Evolutionary conservation across 1,140 invertebrate genomes (phyloP).

Genomic region (Epicauta chinensis): DNA sequence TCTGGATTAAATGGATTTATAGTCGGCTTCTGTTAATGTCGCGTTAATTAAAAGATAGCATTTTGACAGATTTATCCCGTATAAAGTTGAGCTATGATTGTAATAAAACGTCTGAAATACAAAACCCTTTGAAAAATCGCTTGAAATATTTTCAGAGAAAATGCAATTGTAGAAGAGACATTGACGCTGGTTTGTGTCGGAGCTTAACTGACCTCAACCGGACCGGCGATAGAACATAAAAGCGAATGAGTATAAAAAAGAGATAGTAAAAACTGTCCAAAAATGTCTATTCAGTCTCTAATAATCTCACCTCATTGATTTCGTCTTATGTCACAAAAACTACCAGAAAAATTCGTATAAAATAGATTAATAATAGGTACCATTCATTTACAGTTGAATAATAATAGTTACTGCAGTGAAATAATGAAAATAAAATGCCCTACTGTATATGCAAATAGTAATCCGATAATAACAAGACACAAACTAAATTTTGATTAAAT

Average conservation of each 20-base stretch:
- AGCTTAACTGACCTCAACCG: constrained; percentile 10
- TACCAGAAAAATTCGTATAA: neutral
- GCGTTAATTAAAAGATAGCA: constrained; percentile 14
- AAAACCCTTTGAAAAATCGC: constrained; percentile 12
- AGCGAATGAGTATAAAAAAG: constrained; percentile 2
- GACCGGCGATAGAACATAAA: constrained; percentile 5
- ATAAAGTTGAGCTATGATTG: constrained; percentile 9
- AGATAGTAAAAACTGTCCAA: constrained; percentile 6
- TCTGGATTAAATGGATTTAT: constrained; percentile 8
- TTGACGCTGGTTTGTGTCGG: neutral
- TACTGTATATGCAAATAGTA: constrained; percentile 3
- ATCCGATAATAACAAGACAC: constrained; percentile 2
- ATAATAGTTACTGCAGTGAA: neutral
- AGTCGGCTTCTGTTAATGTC: constrained; percentile 10
- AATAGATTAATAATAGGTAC: neutral
- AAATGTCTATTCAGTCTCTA: neutral
- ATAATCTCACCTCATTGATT: constrained; percentile 12
- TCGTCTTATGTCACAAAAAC: constrained; percentile 8
- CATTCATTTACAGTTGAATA: neutral
- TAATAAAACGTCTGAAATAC: constrained; percentile 13
- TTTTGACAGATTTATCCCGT: constrained; percentile 13
- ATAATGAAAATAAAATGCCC: neutral
- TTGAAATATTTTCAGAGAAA: constrained; percentile 9
- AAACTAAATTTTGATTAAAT: constrained; percentile 14
- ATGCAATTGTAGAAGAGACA: constrained; percentile 6